Percentiles rank a stretch among this genome's conserved stretches.
Evolutionary conservation across 2,113 vertebrate species (phyloP).

Genomic region (Tragelaphus strepsiceros): DNA sequence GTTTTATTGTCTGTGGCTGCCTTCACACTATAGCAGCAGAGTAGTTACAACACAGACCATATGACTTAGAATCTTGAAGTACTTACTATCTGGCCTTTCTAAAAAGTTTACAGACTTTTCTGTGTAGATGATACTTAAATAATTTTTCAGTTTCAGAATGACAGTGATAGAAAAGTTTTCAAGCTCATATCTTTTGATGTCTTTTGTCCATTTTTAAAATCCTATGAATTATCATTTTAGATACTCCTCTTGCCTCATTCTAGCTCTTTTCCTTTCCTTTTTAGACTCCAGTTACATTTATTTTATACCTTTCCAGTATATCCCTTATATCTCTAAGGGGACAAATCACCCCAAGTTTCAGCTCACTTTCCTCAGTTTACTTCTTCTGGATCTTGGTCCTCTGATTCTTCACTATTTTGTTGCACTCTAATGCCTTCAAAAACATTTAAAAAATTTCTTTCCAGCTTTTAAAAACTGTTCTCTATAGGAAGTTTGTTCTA

Average conservation of each 20-base stretch:
- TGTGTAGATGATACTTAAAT: not conserved
- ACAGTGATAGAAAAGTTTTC: not conserved
- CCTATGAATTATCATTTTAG: not conserved
- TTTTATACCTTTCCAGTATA: not conserved
- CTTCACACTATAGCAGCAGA: not conserved
- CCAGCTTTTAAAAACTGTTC: not conserved
- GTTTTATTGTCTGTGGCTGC: not conserved
- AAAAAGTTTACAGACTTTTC: not conserved
- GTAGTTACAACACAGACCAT: not conserved
- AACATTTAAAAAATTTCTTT: not conserved
- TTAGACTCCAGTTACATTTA: not conserved
- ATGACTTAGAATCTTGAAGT: not conserved
- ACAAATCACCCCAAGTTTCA: not conserved
- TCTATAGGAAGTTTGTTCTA: not conserved
- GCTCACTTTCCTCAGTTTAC: not conserved
- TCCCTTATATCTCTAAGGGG: not conserved
- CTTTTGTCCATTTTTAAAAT: not conserved
- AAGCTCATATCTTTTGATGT: not conserved
- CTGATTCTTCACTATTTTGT: not conserved
- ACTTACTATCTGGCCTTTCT: not conserved
- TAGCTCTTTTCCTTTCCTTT: not conserved
- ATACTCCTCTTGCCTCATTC: not conserved
- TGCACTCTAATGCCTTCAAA: not conserved
- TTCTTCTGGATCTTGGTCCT: not conserved
- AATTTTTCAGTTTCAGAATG: not conserved